Conservation (phyloP, 2,797 vertebrate genomes). For the Pseudochaenichthys georgianus region DNA sequence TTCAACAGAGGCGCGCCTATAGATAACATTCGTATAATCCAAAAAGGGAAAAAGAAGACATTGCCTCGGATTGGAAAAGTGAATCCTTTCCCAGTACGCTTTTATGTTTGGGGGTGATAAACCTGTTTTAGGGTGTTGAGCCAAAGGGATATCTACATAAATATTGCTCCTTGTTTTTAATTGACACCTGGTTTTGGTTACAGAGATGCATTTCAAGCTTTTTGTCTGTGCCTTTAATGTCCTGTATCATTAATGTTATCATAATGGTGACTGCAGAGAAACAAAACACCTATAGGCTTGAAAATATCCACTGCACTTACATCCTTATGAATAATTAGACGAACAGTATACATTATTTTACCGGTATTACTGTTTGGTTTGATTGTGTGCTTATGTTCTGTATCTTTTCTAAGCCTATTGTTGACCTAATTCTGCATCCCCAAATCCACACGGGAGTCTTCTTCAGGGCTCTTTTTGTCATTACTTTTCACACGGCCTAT, state of each 20-base stretch:
- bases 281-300: neutral
- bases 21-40: neutral
- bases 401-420: neutral
- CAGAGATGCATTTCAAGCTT: neutral
- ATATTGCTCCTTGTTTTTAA: neutral
- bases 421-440: neutral
- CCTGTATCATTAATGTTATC: neutral
- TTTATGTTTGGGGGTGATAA: neutral
- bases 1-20: neutral
- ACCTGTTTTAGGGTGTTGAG: neutral
- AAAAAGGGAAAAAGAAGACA: neutral
- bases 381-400: neutral
- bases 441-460: neutral
- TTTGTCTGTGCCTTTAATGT: neutral
- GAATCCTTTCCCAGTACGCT: neutral
- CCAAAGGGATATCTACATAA: neutral
- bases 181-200: neutral
- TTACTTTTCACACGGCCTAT: no score
- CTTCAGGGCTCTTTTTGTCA: neutral
- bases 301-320: neutral
- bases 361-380: neutral
- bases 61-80: neutral
- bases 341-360: no score
- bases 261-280: neutral
- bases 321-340: neutral